A percentile compares a stretch with the other conserved stretches of the same genome.
Evolutionary conservation across 35 echinoderm and acorn worm genomes (phyloP).

Genomic region (Acanthaster planci): DNA sequence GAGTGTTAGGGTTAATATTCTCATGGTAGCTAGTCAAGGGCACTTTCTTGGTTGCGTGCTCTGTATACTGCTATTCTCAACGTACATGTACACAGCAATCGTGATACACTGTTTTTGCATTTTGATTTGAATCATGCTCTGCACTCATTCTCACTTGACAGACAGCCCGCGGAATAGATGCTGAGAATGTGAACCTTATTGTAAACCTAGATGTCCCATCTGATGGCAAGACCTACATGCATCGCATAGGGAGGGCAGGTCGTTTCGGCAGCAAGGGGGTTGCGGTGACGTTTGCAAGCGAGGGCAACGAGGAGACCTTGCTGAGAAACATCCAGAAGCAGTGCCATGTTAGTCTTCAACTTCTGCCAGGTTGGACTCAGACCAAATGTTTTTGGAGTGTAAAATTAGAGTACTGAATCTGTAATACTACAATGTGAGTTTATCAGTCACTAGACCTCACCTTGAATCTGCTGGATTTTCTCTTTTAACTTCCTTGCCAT

Average conservation of each 20-base stretch:
- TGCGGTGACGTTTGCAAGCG: constrained; percentile 72
- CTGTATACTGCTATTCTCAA: no score
- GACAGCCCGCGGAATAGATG: constrained; percentile 97
- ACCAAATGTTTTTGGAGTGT: no score
- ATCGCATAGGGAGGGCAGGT: constrained; percentile 93
- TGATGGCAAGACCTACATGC: constrained; percentile 92
- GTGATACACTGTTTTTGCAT: no score
- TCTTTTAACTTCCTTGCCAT: no score
- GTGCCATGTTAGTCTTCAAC: constrained; percentile 55
- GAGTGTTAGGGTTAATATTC: no score
- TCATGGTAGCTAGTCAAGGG: no score
- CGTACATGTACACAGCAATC: no score
- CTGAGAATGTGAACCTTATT: constrained; percentile 95
- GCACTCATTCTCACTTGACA: constrained; percentile 25
- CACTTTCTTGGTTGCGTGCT: no score
- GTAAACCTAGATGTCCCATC: constrained; percentile 88
- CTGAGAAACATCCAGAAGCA: constrained; percentile 73
- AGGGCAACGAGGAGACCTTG: constrained; percentile 64
- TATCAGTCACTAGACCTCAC: no score
- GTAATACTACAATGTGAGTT: not conserved
- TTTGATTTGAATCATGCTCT: no score
- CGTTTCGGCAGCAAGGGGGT: constrained; percentile 89
- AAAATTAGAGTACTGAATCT: not conserved
- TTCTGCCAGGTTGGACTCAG: constrained; percentile 66
- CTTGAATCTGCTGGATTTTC: no score